A percentile compares a stretch with the other conserved stretches of the same genome.
Conservation (phyloP, 2,797 vertebrate genomes). For the Nothura maculosa region DNA sequence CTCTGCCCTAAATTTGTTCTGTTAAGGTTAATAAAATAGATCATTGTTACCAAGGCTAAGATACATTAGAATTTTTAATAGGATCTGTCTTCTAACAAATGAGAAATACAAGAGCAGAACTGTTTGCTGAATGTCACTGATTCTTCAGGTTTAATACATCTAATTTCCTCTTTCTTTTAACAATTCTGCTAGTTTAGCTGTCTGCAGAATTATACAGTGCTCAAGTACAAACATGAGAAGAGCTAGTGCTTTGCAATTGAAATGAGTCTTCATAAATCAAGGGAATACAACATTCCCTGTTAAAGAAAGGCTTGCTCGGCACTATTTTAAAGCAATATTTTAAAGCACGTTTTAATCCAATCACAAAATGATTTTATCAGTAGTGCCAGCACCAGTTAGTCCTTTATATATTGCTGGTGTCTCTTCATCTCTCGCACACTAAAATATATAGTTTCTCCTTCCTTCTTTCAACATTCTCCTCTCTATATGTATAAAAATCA, state of each 20-base stretch:
- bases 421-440: not conserved
- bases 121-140: constrained; percentile 52
- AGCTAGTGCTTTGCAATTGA: constrained; percentile 44
- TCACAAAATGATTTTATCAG: constrained; percentile 30
- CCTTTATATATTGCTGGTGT: not conserved
- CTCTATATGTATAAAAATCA: not conserved
- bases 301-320: not conserved
- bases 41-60: constrained; percentile 37
- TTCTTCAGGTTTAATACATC: constrained; percentile 46
- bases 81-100: constrained; percentile 47
- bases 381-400: not conserved
- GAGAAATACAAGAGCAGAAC: constrained; percentile 44
- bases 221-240: constrained; percentile 25
- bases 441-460: not conserved
- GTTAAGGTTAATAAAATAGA: constrained; percentile 19
- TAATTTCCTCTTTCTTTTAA: constrained; percentile 38
- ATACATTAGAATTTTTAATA: constrained; percentile 39
- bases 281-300: not conserved
- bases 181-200: constrained; percentile 18
- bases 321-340: constrained; percentile 39
- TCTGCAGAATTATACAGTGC: constrained; percentile 38
- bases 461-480: not conserved
- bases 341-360: constrained; percentile 26
- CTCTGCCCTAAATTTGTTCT: constrained; percentile 16
- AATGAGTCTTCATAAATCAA: constrained; percentile 68